Evolutionary conservation across 2,113 vertebrate genomes (phyloP), one percentile per base, ranked within the genome.

Genomic region (Gallinago media): DNA sequence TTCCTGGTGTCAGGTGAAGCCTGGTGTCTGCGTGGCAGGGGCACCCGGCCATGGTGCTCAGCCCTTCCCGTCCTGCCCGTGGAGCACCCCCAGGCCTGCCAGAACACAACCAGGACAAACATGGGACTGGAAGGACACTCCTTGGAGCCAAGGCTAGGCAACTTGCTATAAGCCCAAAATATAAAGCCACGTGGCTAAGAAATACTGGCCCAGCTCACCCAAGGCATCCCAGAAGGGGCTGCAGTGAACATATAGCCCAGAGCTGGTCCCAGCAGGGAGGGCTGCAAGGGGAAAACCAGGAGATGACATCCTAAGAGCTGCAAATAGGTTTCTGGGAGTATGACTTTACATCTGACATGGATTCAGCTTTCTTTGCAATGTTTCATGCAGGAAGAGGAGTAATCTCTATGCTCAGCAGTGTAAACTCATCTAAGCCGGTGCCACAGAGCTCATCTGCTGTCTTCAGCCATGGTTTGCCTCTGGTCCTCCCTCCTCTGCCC

Each of bases 1-100:
- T 68, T 80, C 13, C 29, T 34, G 25, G 52, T 12, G 17, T 46
- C 59, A 31, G 42, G 73, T 25, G 59, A 44, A 62, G 46, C 22
- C 52, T n/a, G 25, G 26, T 0, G 1, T 3, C 15, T 56, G 7
- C 4, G 4, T 12, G 22, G 83, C 52, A 42, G 12, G 6, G 25
- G 59, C 55, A 44, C 19, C 11, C 1, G 0, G 58, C 12, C 40
- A 31, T 2, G 10, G 52, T 15, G 75, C 62, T 76, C 74, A 50
- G 26, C 17, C 21, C 42, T 54, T 49, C 74, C 49, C 15, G 0
- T 42, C 32, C 49, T 38, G 8, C 18, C 42, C 22, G 26, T 6
- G 0, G 52, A 49, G 25, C 0, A 5, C 7, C 27, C 47, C 32
- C 10, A 26, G 32, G 15, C 12, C 56, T 67, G 29, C 42, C 67